phyloP scores from a whole-genome alignment of 2,113 vertebrate genomes.

The Athene noctua region DNA sequence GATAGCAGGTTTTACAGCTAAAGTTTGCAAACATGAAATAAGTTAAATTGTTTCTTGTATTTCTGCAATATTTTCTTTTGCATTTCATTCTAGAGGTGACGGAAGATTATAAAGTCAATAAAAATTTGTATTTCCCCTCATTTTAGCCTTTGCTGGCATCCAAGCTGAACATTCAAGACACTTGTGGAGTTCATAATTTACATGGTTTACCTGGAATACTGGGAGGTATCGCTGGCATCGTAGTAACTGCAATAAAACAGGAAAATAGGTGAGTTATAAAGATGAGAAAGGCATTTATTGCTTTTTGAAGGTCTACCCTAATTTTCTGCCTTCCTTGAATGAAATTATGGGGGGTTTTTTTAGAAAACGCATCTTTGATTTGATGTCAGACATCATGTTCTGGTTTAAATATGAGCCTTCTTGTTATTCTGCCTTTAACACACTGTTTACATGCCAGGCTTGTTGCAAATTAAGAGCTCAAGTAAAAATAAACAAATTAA shows the following conservation, averaged over 20 bases:
- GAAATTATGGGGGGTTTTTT: neutral
- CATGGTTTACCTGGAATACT: slow-evolving; percentile 94
- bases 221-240: slow-evolving; percentile 86
- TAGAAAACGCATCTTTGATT: neutral
- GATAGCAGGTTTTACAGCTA: neutral
- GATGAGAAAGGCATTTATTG: neutral
- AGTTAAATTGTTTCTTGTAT: neutral
- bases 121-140: neutral
- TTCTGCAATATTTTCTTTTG: neutral
- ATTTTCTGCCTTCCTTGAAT: neutral
- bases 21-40: neutral
- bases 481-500: neutral
- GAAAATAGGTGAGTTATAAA: slow-evolving; percentile 55
- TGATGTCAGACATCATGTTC: neutral
- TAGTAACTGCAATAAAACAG: slow-evolving; percentile 65
- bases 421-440: neutral
- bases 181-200: slow-evolving; percentile 94
- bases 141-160: slow-evolving; percentile 85
- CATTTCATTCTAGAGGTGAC: neutral
- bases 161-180: slow-evolving; percentile 89
- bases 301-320: neutral
- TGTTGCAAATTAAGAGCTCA: neutral
- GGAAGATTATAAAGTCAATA: neutral
- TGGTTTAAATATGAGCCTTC: neutral
- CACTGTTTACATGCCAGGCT: neutral